These are phyloP conservation scores for Eugnorisma glareosa DNA, from an alignment of 2,888 invertebrate genomes.

Conservation along the genomic window DNA sequence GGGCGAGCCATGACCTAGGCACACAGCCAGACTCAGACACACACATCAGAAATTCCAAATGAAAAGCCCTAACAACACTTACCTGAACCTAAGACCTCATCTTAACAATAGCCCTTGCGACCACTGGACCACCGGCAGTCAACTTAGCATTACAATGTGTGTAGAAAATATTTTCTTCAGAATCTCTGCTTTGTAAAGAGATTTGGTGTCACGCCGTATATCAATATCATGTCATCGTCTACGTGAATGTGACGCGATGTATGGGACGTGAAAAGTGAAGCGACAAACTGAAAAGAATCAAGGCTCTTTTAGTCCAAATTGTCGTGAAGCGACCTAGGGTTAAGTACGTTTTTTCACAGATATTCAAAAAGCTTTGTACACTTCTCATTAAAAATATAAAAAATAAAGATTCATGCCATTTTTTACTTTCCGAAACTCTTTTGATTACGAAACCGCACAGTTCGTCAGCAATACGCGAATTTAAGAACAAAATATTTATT, in stretches of 20 bases:
- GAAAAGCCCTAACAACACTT: background rate
- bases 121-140: background rate
- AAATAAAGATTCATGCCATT: background rate
- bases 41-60: background rate
- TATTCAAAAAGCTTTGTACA: background rate
- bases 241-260: conserved; percentile 9
- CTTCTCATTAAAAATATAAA: background rate
- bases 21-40: no score
- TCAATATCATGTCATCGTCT: conserved; percentile 23
- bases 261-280: background rate
- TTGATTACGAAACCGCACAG: background rate
- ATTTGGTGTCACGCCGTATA: conserved; percentile 16
- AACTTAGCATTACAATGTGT: background rate
- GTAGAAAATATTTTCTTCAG: background rate
- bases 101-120: background rate
- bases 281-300: conserved; percentile 5
- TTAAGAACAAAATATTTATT: background rate
- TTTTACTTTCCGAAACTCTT: background rate
- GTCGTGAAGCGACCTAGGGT: background rate
- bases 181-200: background rate
- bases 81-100: background rate
- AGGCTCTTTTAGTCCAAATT: background rate
- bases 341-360: background rate
- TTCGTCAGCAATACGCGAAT: background rate
- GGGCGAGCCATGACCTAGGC: background rate